These are phyloP conservation scores for Chionis minor DNA, from an alignment of 2,113 vertebrate species.

Conservation along the genomic window DNA sequence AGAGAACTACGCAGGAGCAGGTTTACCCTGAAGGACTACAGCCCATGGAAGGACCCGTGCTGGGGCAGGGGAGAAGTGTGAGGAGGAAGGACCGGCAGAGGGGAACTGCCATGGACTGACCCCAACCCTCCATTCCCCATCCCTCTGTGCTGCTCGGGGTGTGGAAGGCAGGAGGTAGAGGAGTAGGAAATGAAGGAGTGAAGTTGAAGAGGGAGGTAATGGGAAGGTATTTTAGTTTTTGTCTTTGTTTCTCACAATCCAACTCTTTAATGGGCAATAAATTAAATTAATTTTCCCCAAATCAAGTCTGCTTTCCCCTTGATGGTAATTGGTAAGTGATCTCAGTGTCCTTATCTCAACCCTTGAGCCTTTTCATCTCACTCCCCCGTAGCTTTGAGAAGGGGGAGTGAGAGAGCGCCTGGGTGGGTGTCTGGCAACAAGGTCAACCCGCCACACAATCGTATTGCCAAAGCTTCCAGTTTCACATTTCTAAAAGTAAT, in stretches of 20 bases:
- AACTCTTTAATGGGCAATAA: background rate
- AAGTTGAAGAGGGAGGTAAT: background rate
- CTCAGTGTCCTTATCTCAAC: background rate
- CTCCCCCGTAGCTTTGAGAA: background rate
- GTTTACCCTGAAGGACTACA: background rate
- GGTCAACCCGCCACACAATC: background rate
- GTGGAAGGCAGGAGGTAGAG: background rate
- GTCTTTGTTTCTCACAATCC: background rate
- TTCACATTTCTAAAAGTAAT: background rate
- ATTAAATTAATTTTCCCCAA: background rate
- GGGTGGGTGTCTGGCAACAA: background rate
- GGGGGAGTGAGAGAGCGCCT: background rate
- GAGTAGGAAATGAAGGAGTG: background rate
- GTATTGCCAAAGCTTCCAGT: background rate
- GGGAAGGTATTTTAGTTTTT: background rate
- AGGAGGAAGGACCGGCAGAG: background rate
- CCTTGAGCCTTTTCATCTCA: background rate
- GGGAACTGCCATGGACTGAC: background rate
- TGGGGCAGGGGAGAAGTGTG: background rate
- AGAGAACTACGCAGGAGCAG: background rate
- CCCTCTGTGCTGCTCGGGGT: background rate
- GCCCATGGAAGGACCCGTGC: accelerated
- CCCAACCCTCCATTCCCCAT: background rate
- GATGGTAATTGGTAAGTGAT: background rate
- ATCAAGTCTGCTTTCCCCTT: background rate